Conservation (phyloP, 2,797 vertebrate genomes). For the Mionectes olivaceus region DNA sequence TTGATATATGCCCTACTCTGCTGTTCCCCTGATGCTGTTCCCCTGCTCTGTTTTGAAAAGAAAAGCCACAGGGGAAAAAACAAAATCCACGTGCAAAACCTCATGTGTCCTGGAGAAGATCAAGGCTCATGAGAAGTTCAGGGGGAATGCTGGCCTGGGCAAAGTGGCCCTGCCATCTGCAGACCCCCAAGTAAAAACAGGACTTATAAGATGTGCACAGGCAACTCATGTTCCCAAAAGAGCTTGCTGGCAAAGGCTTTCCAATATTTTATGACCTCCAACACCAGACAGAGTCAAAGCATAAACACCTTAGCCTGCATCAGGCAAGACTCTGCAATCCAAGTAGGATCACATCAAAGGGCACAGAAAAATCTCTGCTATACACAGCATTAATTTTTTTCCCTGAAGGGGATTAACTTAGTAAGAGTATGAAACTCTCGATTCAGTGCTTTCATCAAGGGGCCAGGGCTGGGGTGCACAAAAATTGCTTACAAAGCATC, state of each 20-base stretch:
- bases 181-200: background rate
- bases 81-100: background rate
- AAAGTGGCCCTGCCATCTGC: background rate
- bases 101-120: background rate
- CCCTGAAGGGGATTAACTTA: background rate
- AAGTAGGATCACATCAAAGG: background rate
- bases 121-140: background rate
- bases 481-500: background rate
- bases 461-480: background rate
- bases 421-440: background rate
- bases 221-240: background rate
- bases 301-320: background rate
- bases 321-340: background rate
- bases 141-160: accelerated
- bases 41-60: background rate
- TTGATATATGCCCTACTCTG: background rate
- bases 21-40: background rate
- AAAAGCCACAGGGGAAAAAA: background rate
- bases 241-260: background rate
- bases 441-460: background rate
- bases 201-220: background rate
- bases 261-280: background rate
- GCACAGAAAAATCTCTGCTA: background rate
- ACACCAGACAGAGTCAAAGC: background rate
- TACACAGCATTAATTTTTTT: background rate